Base-by-base conservation (phyloP, 2,113 vertebrate genomes). In the Scolopax mira region DNA sequence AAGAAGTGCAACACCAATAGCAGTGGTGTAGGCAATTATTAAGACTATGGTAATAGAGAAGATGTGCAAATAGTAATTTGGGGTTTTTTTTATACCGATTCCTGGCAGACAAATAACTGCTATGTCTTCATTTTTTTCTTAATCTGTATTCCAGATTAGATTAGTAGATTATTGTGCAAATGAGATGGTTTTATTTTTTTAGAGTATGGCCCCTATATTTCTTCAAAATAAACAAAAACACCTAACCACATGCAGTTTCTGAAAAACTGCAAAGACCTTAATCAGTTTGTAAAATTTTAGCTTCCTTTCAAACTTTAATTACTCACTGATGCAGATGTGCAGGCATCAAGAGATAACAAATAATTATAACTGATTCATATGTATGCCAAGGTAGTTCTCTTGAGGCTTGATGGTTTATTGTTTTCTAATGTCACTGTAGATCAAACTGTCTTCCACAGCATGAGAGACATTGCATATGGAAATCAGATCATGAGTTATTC, bases 271-370 rank as follows among this genome's bases (percentile, higher is more conserved):
- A 31, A 88, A 95, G 54, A 74, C 39, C 75, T 70, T 91, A 90
- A 86, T 88, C 67, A 65, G 42, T 87, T 58, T 88, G 30, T 16
- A 71, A 86, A 97, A 86, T 90, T 90, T 86, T 49, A 90, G 33
- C 64, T 86, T 85, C 41, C 23, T 86, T 90, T 94, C 85, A 92
- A 94, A 82, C 30, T 82, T 88, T 52, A 61, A 91, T 64, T 91
- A 67, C 31, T 83, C 64, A 92, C 65, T 69, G 64, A 71, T 87
- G 85, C 51, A 95, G 90, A 96, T 86, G 79, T 94, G 49, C 37
- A 81, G 80, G 55, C 85, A 94, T 94, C 94, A 94, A 90, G 51
- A 95, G 77, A 96, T 57, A 87, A 74, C 46, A 85, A 95, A 77
- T 92, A 93, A 90, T 94, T 77, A 71, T 66, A 97, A 82, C 35